Base-by-base conservation (phyloP, 30 jellyfish, hydroid and myxozoan species). In the Cassiopea xamachana region DNA sequence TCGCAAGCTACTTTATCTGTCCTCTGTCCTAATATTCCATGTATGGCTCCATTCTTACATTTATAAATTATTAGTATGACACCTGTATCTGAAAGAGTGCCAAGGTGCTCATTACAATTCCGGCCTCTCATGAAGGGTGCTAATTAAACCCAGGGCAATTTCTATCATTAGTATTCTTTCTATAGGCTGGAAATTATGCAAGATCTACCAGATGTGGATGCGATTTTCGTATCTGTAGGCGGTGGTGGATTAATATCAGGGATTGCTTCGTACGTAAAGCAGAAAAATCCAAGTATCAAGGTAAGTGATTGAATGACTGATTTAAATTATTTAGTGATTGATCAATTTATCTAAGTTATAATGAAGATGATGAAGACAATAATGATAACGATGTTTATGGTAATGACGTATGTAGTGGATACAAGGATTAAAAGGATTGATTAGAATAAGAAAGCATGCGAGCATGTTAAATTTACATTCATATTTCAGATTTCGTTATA, bases 201-300 rank as follows among this genome's bases (percentile, higher is more conserved):
- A 10, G 93, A 91, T 12, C 95, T 91, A n/a, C 97, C 97, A 1
- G 64, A 69, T 18, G 91, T 91, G 7, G 97, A 95, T 77, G 98
- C 92, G 9, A 97, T 95, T 15, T 90, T 95, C 62, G 88, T 85
- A 7, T 86, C 99, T 27, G 99, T 95, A 43, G 99, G 99, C 1
- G 99, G 98, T 2, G 99, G 99, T 49, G 98, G 99, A 1, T 82
- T 95, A 15, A 87, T 91, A 17, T 62, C 97, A 44, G 99, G 99
- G 44, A 81, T 95, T 6, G 95, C 98, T 2, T 6, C 89, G 3
- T 85, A 79, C 17, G 7, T 95, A 79, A 95, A 95, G 73, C 68
- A 60, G 17, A 49, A 47, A 69, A 95, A 91, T 19, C 91, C 97
- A 2, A 59, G 77, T 16, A 80, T 95, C 1, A 75, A 86, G 87